Conservation (phyloP, 2,797 vertebrate genomes). For the Galagoides demidoff region DNA sequence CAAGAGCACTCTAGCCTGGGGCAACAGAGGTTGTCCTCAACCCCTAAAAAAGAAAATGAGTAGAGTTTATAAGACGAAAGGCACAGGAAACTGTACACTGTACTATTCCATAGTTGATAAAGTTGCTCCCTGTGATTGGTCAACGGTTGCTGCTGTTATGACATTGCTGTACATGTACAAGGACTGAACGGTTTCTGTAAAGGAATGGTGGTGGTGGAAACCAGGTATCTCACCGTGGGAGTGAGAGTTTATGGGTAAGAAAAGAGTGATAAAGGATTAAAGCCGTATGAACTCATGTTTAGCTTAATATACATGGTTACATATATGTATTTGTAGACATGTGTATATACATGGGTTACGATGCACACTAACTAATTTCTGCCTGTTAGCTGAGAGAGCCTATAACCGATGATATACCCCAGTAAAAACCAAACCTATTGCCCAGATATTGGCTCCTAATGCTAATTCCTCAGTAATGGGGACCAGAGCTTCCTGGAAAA, state of each 20-base stretch:
- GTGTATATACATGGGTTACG: background rate
- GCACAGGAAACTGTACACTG: background rate
- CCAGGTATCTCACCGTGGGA: background rate
- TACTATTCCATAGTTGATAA: background rate
- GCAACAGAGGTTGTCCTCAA: no score
- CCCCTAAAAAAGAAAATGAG: background rate
- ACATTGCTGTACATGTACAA: no score
- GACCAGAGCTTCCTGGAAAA: background rate
- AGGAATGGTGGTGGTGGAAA: background rate
- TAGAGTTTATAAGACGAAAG: background rate
- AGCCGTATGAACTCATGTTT: background rate
- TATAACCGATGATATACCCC: background rate
- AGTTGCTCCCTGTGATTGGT: background rate
- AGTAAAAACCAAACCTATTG: background rate
- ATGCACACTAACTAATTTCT: background rate
- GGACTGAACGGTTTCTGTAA: background rate
- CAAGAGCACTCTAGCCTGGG: no score
- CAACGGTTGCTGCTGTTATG: background rate
- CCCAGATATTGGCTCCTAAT: background rate
- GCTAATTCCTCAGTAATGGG: background rate
- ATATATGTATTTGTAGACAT: background rate
- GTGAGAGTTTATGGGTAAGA: background rate
- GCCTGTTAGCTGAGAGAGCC: background rate
- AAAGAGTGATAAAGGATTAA: background rate
- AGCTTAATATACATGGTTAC: background rate